These are phyloP conservation scores for Troides helena DNA, from an alignment of 2,888 invertebrate genomes.

Conservation along the genomic window DNA sequence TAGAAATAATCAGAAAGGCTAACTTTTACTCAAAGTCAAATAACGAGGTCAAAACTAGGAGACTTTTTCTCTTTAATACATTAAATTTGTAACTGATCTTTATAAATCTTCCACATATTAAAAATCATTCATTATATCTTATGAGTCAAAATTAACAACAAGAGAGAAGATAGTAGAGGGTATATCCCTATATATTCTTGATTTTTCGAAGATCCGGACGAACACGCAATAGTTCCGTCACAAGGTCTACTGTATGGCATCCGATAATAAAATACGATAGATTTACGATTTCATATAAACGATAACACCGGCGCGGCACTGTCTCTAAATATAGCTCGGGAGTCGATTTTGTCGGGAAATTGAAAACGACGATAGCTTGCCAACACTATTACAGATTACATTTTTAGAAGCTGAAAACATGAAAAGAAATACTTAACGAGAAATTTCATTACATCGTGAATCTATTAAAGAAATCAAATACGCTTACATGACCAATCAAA, in stretches of 20 bases:
- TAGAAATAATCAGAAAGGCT: background rate
- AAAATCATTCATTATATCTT: too few species aligned
- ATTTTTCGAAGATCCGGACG: background rate
- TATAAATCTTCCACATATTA: too few species aligned
- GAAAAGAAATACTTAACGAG: slow-evolving; percentile 3
- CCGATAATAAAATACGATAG: background rate
- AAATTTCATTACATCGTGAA: background rate
- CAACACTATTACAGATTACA: slow-evolving; percentile 30
- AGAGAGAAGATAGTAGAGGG: background rate
- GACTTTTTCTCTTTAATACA: too few species aligned
- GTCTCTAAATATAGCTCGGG: slow-evolving; percentile 21
- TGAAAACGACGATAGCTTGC: slow-evolving; percentile 36
- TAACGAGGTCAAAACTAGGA: too few species aligned
- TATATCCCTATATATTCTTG: too few species aligned
- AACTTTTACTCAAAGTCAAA: too few species aligned
- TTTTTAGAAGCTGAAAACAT: slow-evolving; percentile 6
- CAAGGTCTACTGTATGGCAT: background rate
- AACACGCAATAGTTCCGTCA: background rate
- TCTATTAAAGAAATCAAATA: background rate
- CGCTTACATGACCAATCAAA: background rate
- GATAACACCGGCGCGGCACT: slow-evolving; percentile 17
- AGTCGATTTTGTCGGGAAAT: slow-evolving; percentile 36
- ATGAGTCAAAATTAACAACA: background rate
- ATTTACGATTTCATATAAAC: background rate
- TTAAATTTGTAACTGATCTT: too few species aligned